Base-by-base conservation (phyloP, 2,888 invertebrate species). In the Dolichomitus sp. region DNA sequence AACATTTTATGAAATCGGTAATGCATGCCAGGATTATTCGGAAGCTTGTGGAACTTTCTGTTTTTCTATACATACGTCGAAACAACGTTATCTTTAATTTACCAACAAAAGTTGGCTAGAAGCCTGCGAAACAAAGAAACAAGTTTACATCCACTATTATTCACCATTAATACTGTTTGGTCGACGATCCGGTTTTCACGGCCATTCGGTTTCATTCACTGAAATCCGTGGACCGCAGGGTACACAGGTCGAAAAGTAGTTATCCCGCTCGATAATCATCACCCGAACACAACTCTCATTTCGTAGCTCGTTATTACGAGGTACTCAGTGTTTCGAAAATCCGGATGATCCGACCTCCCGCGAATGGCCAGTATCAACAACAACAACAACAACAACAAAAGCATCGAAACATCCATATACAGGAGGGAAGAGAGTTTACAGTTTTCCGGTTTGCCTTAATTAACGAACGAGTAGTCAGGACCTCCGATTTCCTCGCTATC, bases 281-380 rank as follows among this genome's bases (percentile, higher is more conserved):
- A 57, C 23, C 12, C 45, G n/a, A 17, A 65, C 45, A 42, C 2
- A 45, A 52, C 30, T 57, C 70, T 63, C 70, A 61, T 75, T 79
- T 66, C 59, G 80, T 33, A 77, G 59, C 78, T 72, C 45, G 78
- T 79, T 79, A 72, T 57, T 63, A 69, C 50, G 78, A 65, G 69
- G 54, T 27, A 83, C 59, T 83, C 70, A 65, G 30, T 69, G 66
- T 79, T 79, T 72, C 66, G 79, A 70, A 74, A 79, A 82, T 82
- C 66, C 52, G 81, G 70, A 69, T 80, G 83, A 72, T 68, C 73
- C 78, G 79, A 75, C 80, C 85, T 85, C 78, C 81, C 66, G 65
- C 69, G 65, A 78, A 80, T 80, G 68, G 54, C 72, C 77, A 72
- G 68, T 80, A 80, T 70, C 54, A 63, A 37, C 23, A 23, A 23